Evolutionary conservation across 2,797 vertebrate genomes (phyloP), one percentile per base, ranked within the genome.

Genomic region (Enteromius radiatus): DNA sequence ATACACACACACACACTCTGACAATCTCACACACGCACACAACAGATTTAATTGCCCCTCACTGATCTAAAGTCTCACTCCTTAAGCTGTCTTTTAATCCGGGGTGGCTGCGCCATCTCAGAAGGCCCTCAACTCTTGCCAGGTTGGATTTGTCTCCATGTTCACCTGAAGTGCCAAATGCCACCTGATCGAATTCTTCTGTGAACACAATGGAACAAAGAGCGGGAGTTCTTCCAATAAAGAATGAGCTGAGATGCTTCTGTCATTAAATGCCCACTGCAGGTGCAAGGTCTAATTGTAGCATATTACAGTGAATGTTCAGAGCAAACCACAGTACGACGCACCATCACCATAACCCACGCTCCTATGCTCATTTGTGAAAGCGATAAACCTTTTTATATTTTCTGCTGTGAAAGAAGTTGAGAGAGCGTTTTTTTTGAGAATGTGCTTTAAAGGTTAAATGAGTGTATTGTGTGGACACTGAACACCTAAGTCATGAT

Each of bases 101-200:
- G 19, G 85, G 84, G 88, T 86, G 85, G 81, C 90, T 90, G 88
- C 85, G 85, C 86, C 86, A 88, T 92, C 80, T 88, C 90, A 88
- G 90, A 91, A 90, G 69, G 38, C 68, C 84, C 83, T 84, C 73
- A 82, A 87, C 87, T 83, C 11, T 74, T 83, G 85, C 83, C 85
- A 82, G 38, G 70, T 82, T 87, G 78, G 87, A 87, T 89, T 92
- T 90, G 81, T 88, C 79, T 89, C 77, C 80, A 71, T 78, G 31
- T 80, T 80, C 73, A 74, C 23, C 52, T 68, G 11, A 17, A 36
- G 43, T 70, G 26, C 43, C 63, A 52, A 73, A 67, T 69, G 31
- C 38, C 52, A 86, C 67, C 41, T 61, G 71, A 74, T 49, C 14
- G 17, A 81, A 47, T 59, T n/a, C 43, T 67, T 74, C 67, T 67